Evolutionary conservation across 37 sponge, comb jelly and placozoan genomes (phyloP), one percentile per base, ranked within the genome.

Genomic region (Mnemiopsis leidyi): DNA sequence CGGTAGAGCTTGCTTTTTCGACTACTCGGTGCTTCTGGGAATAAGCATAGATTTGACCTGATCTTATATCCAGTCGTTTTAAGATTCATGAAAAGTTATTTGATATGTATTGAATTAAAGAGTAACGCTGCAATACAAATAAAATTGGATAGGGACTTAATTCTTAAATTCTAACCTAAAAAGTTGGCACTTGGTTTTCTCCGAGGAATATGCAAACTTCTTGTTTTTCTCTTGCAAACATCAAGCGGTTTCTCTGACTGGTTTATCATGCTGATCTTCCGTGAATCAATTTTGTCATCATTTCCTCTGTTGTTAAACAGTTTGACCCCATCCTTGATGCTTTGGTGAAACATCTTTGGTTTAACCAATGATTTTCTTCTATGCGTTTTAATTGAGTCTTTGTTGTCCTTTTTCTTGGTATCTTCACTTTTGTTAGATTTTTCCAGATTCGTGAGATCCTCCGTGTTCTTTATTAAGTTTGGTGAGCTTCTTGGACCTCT

Each of bases 131-230:
- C n/a, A n/a, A n/a, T n/a, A n/a, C n/a, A n/a, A n/a, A n/a, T n/a
- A n/a, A n/a, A n/a, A n/a, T n/a, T n/a, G n/a, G n/a, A n/a, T n/a
- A n/a, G n/a, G n/a, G n/a, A n/a, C n/a, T n/a, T n/a, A n/a, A n/a
- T n/a, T n/a, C n/a, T n/a, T n/a, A n/a, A n/a, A n/a, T n/a, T n/a
- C 79, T 77, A 31, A 77, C 79, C 79, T 16, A 77, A 32, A 1
- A 77, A 77, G 0, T 77, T 77, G 36, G 33, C 36, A 13, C 79
- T 34, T 18, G 16, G 79, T 77, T 77, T 77, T 16, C 32, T 31
- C 18, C 33, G 30, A 13, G 79, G 79, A 9, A 77, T 33, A 20
- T 77, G 32, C 7, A 77, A 32, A 20, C 79, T 77, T 32, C 36
- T 31, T 2, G 79, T 31, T 32, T 77, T 77, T 36, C 79, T 31